A percentile compares a stretch with the other conserved stretches of the same genome.
Evolutionary conservation across 2,888 invertebrate species (phyloP).

Genomic region (Phalera bucephala): DNA sequence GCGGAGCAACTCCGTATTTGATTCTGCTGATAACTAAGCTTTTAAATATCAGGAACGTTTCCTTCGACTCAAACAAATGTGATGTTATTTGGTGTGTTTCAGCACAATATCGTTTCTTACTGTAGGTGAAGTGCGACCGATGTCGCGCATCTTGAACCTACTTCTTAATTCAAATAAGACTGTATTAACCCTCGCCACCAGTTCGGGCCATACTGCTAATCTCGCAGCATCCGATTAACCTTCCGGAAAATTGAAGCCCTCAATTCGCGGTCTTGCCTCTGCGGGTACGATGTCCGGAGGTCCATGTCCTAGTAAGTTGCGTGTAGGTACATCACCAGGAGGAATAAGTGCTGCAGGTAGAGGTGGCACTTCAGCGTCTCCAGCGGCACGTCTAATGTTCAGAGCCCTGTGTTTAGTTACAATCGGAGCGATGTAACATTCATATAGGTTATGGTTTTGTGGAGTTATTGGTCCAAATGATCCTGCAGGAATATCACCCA

Average conservation of each 20-base stretch:
- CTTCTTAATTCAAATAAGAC: constrained; percentile 3
- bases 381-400: constrained; percentile 4
- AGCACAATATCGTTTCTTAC: constrained; percentile 3
- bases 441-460: constrained; percentile 1
- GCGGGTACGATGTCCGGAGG: constrained; percentile 5
- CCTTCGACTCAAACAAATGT: too few species aligned
- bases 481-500: constrained; percentile 2
- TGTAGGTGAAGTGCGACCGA: constrained; percentile 2
- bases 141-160: constrained; percentile 1
- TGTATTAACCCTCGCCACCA: constrained; percentile 15
- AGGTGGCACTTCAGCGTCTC: constrained; percentile 12
- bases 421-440: constrained; percentile 13
- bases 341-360: constrained; percentile 15
- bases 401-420: constrained; percentile 14
- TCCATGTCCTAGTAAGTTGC: too few species aligned
- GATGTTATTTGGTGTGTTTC: too few species aligned
- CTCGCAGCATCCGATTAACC: constrained; percentile 11
- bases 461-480: not conserved
- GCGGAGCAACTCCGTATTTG: too few species aligned
- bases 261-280: constrained; percentile 15
- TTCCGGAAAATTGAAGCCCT: constrained; percentile 18
- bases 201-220: constrained; percentile 9
- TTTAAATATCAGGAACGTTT: too few species aligned
- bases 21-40: too few species aligned
- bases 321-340: constrained; percentile 9